Evolutionary conservation across 1,140 invertebrate genomes (phyloP).

Genomic region (Paralvinella palmiformis): DNA sequence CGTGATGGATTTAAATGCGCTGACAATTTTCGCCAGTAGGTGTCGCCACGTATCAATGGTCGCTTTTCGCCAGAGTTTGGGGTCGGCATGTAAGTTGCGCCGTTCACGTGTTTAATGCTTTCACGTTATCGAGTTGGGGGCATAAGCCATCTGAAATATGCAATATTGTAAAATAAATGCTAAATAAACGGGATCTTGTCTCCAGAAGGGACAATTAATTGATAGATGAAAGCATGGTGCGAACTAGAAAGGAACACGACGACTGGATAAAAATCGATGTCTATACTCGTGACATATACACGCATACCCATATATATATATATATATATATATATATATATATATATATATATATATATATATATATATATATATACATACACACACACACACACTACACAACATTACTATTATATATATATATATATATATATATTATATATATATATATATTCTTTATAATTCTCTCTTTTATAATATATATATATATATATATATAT

Average conservation of each 20-base stretch:
- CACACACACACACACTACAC: not conserved
- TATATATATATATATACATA: not conserved
- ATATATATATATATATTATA: not conserved
- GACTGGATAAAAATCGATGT: not conserved
- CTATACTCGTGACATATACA: not conserved
- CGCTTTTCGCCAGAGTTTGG: too few relatives aligned
- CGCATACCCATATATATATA: not conserved
- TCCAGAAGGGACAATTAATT: not conserved
- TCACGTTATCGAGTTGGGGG: not conserved
- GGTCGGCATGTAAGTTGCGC: too few relatives aligned
- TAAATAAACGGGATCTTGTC: not conserved
- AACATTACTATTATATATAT: not conserved
- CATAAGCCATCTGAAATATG: not conserved
- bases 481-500: not conserved
- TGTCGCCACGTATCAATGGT: too few relatives aligned
- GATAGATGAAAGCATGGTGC: not conserved
- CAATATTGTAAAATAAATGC: not conserved
- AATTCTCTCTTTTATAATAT: too few relatives aligned
- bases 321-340: not conserved
- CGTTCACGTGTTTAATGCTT: not conserved
- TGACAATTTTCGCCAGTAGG: too few relatives aligned
- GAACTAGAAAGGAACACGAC: not conserved
- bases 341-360: not conserved
- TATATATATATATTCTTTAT: too few relatives aligned
- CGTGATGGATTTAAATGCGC: too few relatives aligned